These are phyloP conservation scores for Daubentonia madagascariensis DNA, from an alignment of 2,113 vertebrate genomes.

Conservation along the genomic window DNA sequence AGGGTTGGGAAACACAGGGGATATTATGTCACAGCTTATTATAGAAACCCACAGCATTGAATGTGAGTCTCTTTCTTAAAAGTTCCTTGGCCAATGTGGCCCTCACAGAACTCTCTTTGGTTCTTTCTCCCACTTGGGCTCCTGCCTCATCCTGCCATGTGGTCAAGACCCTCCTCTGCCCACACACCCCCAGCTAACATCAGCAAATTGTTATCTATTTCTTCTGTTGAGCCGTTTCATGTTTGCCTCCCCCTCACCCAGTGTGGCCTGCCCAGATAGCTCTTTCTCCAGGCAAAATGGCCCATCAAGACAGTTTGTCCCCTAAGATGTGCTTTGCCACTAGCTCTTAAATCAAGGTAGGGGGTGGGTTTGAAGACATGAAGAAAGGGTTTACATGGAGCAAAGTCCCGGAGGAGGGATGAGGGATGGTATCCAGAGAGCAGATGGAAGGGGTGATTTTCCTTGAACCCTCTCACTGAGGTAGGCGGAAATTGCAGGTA, in stretches of 20 bases:
- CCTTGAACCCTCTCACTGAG: not conserved
- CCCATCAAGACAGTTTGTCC: not conserved
- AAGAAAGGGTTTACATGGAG: not conserved
- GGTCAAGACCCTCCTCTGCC: not conserved
- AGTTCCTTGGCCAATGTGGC: not conserved
- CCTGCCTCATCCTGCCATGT: not conserved
- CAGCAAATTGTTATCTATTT: not conserved
- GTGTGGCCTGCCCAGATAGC: not conserved
- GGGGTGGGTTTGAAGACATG: not conserved
- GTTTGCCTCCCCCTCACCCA: not conserved
- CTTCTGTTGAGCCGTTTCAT: not conserved
- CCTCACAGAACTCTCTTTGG: not conserved
- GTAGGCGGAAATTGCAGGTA: not conserved
- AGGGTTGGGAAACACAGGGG: not conserved
- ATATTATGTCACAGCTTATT: no score
- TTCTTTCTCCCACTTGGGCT: not conserved
- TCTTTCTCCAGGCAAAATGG: not conserved
- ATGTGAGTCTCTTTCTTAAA: not conserved
- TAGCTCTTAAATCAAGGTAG: not conserved
- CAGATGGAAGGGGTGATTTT: not conserved
- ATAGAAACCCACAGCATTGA: not conserved
- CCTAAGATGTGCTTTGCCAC: not conserved
- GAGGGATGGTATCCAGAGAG: not conserved
- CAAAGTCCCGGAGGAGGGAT: not conserved
- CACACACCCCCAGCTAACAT: not conserved